Base-by-base conservation (phyloP, 37 sponge, comb jelly and placozoan genomes). In the Amphimedon queenslandica region DNA sequence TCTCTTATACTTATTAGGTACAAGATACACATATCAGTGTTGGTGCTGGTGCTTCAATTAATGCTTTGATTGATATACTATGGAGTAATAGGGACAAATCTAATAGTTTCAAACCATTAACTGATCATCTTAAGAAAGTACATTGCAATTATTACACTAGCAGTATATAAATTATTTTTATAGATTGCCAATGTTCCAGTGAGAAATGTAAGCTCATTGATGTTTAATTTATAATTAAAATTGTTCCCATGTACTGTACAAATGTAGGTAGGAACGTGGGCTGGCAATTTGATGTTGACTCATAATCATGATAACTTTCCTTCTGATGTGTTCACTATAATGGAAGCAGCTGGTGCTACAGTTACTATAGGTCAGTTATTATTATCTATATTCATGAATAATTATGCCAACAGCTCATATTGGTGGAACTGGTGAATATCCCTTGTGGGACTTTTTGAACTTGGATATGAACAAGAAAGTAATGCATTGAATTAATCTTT, bases 381-480 rank as follows among this genome's bases (percentile, higher is more conserved):
- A 47, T 69, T 13, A 47, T 13, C 8, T 13, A 47, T 13, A 13
- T 47, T 18, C 51, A 47, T 8, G 8, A 8, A 13, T 47, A 18
- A 13, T 18, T 47, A 47, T 47, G 13, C 13, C 51, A 47, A n/a
- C n/a, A n/a, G n/a, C n/a, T n/a, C n/a, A n/a, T n/a, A n/a, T n/a
- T n/a, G n/a, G n/a, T n/a, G n/a, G n/a, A n/a, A n/a, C n/a, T 2
- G 47, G 70, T 28, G 57, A 2, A n/a, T 67, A 69, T 28, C 32
- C 64, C 24, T 72, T 85, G 23, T 51, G 58, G 57, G 82, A 80
- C 39, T 84, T 90, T 35, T 72, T 90, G 38, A 39, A 58, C 1
- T 27, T 76, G 1, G 85, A 85, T 64, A 90, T 90, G 90, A 55
- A 42, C 20, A 55, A 79, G 24, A 42, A 57, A 30, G 87, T 86